Base-by-base conservation (phyloP, 2,797 vertebrate species). In the Harpagifer antarcticus region DNA sequence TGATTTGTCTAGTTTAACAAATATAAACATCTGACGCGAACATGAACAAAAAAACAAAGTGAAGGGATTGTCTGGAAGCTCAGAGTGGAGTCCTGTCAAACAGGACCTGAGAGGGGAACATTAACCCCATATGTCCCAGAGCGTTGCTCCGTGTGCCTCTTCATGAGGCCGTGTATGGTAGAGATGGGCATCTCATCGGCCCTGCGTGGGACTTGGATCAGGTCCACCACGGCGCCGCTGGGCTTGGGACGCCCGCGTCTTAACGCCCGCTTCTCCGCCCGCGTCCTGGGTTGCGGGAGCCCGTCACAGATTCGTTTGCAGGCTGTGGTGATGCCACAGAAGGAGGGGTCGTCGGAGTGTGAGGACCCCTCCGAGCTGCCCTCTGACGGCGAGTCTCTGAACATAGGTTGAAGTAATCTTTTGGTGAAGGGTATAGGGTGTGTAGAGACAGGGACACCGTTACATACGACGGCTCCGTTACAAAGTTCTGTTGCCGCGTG, bases 311-410 rank as follows among this genome's bases (percentile, higher is more conserved):
- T 91, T 60, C 95, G 94, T 0, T 93, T 94, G 88, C 98, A 99
- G 0, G 96, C 94, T 14, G 89, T 65, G 77, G 97, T 93, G 88
- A 99, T 96, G 89, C 98, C 98, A 61, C 98, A 99, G 79, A 98
- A 98, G 56, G 96, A 98, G 45, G 97, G 96, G 81, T 99, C 97
- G 40, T 99, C 97, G 0, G 97, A 98, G 74, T 98, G 97, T 0
- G 97, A 98, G 0, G 97, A 99, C 0, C 94, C 96, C 88, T 98
- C 97, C 0, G 97, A 99, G 90, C 97, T 98, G 63, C 96, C 97
- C 79, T 98, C 97, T 0, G 97, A 98, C 0, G 94, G 95, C 0
- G 89, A 89, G 88, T 94, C 89, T 85, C 79, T 89, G 31, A 91
- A 93, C 58, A 76, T 17, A 1, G 90, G 90, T 0, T 72, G 84